Evolutionary conservation across 2,797 vertebrate species (phyloP).

Genomic region (Crenichthys baileyi): DNA sequence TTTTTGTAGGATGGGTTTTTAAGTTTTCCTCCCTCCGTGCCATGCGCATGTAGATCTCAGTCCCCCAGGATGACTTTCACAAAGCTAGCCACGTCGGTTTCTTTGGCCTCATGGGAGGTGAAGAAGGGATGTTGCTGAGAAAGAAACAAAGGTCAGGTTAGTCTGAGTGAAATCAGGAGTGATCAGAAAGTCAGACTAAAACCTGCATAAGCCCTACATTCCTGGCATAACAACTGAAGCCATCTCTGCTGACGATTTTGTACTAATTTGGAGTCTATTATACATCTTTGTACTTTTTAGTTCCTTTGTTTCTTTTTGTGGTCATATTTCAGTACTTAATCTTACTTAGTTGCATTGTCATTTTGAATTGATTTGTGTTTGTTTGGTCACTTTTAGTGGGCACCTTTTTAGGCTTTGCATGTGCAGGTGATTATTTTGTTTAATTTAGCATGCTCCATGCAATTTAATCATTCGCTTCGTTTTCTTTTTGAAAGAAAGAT

Average conservation of each 20-base stretch:
- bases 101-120: conserved; percentile 93
- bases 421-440: not conserved
- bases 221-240: not conserved
- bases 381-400: not conserved
- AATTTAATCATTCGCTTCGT: not conserved
- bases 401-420: not conserved
- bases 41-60: conserved; percentile 72
- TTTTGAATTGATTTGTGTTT: not conserved
- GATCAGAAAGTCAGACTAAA: not conserved
- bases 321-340: not conserved
- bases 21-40: conserved; percentile 22
- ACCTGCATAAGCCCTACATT: not conserved
- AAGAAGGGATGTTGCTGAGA: conserved; percentile 94
- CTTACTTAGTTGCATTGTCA: not conserved
- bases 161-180: not conserved
- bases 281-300: not conserved
- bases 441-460: not conserved
- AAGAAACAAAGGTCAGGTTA: conserved; percentile 3
- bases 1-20: conserved; percentile 24
- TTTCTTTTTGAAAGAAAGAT: not conserved
- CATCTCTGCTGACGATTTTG: not conserved
- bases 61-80: conserved; percentile 94
- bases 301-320: not conserved
- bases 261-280: too few relatives aligned
- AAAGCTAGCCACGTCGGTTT: conserved; percentile 95